Evolutionary conservation across 2,888 invertebrate species (phyloP).

Genomic region (Dasypolia templi): DNA sequence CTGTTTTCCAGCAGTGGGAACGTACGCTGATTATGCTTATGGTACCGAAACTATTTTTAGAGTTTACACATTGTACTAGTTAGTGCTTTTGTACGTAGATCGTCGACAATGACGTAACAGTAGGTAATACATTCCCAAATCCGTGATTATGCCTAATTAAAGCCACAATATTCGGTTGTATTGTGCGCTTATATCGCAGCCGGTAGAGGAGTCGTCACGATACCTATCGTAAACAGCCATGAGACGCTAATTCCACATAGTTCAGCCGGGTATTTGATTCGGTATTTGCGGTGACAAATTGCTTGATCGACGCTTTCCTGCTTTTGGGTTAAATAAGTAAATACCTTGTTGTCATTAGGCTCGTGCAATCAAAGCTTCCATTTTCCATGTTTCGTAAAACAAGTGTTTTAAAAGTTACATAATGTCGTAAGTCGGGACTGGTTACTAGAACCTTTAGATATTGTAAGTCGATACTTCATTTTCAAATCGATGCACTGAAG

Average conservation of each 20-base stretch:
- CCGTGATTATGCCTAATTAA: conserved; percentile 40
- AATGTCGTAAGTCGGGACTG: conserved; percentile 52
- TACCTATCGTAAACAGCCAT: conserved; percentile 37
- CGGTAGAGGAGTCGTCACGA: conserved; percentile 3
- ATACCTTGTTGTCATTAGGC: conserved; percentile 1
- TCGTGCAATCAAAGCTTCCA: neutral
- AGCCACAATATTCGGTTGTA: conserved; percentile 40
- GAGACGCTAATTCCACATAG: conserved; percentile 51
- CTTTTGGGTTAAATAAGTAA: conserved; percentile 11
- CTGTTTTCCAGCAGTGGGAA: no score
- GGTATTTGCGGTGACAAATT: conserved; percentile 61
- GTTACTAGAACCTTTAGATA: conserved; percentile 63
- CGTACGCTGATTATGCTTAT: no score
- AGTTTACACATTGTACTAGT: neutral
- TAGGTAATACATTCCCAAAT: conserved; percentile 12
- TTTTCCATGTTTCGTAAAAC: neutral
- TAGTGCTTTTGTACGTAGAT: neutral
- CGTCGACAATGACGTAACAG: conserved; percentile 8
- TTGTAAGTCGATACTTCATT: conserved; percentile 86
- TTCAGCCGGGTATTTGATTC: conserved; percentile 56
- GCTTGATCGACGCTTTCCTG: conserved; percentile 30
- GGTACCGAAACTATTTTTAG: neutral
- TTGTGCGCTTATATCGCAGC: conserved; percentile 22
- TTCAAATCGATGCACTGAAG: conserved; percentile 85
- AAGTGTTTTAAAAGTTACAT: conserved; percentile 4